Evolutionary conservation across 2,797 vertebrate genomes (phyloP).

Genomic region (Liparis tanakae): DNA sequence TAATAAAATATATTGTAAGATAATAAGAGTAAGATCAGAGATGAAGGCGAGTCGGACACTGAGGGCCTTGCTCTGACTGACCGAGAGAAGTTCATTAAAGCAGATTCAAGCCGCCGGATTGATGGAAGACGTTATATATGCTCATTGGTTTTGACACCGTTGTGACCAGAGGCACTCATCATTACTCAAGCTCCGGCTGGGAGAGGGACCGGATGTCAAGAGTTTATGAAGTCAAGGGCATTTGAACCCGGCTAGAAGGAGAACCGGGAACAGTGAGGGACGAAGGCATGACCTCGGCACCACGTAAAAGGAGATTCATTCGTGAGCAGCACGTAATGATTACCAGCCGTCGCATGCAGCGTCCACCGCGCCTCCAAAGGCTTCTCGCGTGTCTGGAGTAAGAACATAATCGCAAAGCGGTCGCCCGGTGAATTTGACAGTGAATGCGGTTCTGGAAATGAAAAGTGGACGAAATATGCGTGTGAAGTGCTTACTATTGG

Average conservation of each 20-base stretch:
- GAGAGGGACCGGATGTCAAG: slow-evolving; percentile 32
- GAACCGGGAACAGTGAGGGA: slow-evolving; percentile 12
- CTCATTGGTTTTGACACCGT: slow-evolving; percentile 52
- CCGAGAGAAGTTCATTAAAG: slow-evolving; percentile 57
- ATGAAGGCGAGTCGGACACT: slow-evolving; percentile 10
- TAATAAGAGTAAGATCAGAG: background rate
- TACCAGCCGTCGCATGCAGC: slow-evolving; percentile 13
- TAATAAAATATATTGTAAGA: background rate
- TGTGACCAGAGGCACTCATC: slow-evolving; percentile 34
- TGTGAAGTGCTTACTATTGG: slow-evolving; percentile 46
- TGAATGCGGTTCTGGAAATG: slow-evolving; percentile 8
- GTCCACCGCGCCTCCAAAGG: slow-evolving; percentile 1
- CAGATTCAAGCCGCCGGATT: slow-evolving; percentile 57
- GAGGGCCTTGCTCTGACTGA: slow-evolving; percentile 34
- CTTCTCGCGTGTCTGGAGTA: slow-evolving; percentile 14
- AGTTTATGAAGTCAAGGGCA: slow-evolving; percentile 50
- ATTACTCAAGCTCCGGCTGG: slow-evolving; percentile 39
- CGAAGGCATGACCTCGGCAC: slow-evolving; percentile 22
- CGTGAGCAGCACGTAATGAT: slow-evolving; percentile 30
- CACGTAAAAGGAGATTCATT: slow-evolving; percentile 33
- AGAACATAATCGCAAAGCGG: slow-evolving; percentile 9
- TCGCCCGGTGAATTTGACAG: slow-evolving; percentile 1
- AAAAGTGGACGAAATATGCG: slow-evolving; percentile 39
- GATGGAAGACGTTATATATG: slow-evolving; percentile 64
- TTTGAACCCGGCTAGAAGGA: slow-evolving; percentile 34